phyloP scores from a whole-genome alignment of 2,888 invertebrate genomes.

The Cheiracanthium punctorium region DNA sequence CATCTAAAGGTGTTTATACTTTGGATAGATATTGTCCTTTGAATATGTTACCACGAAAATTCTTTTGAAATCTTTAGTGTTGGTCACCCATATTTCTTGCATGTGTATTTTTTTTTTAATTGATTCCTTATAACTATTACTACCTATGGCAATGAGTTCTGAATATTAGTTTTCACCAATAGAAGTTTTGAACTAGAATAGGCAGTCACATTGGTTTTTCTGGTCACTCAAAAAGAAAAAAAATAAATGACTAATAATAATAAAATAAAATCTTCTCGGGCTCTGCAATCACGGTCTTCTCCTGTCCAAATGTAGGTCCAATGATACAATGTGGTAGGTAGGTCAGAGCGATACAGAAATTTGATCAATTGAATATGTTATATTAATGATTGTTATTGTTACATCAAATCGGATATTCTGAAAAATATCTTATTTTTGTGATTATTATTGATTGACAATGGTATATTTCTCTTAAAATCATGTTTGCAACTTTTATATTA shows the following conservation, averaged over 20 bases:
- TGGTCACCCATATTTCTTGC: not conserved
- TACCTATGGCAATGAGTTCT: slow-evolving; percentile 49
- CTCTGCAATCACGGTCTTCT: slow-evolving; percentile 52
- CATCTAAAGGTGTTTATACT: too few relatives aligned
- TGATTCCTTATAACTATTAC: not conserved
- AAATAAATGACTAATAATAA: too few relatives aligned
- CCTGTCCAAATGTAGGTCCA: slow-evolving; percentile 51
- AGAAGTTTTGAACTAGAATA: slow-evolving; percentile 41
- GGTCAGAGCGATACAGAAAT: slow-evolving; percentile 34
- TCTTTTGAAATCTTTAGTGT: not conserved
- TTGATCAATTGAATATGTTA: not conserved
- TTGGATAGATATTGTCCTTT: too few relatives aligned
- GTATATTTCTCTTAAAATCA: too few relatives aligned
- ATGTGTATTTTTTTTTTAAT: too few relatives aligned
- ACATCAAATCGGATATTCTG: not conserved
- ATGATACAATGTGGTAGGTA: slow-evolving; percentile 60
- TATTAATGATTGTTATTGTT: not conserved
- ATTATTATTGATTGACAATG: not conserved
- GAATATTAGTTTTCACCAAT: slow-evolving; percentile 17
- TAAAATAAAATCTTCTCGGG: too few relatives aligned
- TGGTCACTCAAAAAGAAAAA: slow-evolving; percentile 27
- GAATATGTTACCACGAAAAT: too few relatives aligned
- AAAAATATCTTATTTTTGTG: not conserved
- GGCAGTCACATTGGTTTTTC: slow-evolving; percentile 20
- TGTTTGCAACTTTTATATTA: too few relatives aligned